Base-by-base conservation (phyloP, 2,888 invertebrate genomes). In the Philaethria dido region DNA sequence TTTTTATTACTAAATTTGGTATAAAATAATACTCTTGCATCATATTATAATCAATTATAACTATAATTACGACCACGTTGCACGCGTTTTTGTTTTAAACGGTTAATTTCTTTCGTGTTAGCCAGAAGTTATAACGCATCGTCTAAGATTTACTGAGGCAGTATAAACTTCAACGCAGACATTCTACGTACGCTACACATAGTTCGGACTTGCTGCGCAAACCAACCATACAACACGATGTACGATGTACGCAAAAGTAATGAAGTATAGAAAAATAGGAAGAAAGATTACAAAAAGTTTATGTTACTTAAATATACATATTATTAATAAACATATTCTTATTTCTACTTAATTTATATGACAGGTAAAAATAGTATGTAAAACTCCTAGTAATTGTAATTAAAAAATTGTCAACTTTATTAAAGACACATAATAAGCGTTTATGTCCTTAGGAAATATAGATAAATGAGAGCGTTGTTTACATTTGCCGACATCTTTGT, bases 81-180 rank as follows among this genome's bases (percentile, higher is more conserved):
- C 44, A 60, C 25, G 16, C 22, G 25, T 25, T 59, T 42, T 60
- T 22, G 14, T 60, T 29, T 3, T 22, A 22, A 18, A 33, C 57
- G 42, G 57, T 57, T 22, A 57, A 16, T 36, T 63, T 63, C 54
- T 63, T 64, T 47, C 16, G 55, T 55, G 42, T 29, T 64, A 55
- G 60, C 47, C 42, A 52, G 54, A 50, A 48, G 45, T 61, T 33
- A 55, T 48, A 48, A 33, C 55, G 60, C 36, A 44, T 44, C 48
- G 60, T 25, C 64, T 25, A 71, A 79, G 79, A 82, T 82, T 80
- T 81, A 80, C 75, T 76, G 72, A 70, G 59, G 54, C 45, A 63
- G 42, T 63, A 64, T 67, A 71, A 73, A 69, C 65, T 64, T 65
- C 48, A 52, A 55, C 57, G 74, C 74, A 77, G 78, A 64, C 67